A percentile compares a stretch with the other conserved stretches of the same genome.
These are phyloP conservation scores for Micoletzkya japonica DNA, from an alignment of 2,888 invertebrate species.

Conservation along the genomic window DNA sequence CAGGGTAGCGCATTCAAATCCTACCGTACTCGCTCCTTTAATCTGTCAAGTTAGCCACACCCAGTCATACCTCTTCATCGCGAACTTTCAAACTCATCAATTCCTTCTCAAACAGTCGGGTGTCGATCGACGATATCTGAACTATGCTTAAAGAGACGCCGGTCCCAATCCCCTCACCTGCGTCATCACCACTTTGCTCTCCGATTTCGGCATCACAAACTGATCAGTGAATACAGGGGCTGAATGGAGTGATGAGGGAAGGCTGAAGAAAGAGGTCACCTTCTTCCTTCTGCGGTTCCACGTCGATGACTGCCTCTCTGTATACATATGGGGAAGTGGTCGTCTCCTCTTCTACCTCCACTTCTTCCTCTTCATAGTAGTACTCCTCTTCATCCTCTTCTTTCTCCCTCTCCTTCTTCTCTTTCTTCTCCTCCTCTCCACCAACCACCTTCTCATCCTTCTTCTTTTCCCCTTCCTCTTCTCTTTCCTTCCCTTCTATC, in stretches of 20 bases:
- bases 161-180: background rate
- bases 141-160: background rate
- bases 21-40: too few relatives aligned
- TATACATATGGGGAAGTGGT: background rate
- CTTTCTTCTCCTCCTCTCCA: background rate
- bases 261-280: background rate
- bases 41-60: too few relatives aligned
- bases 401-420: background rate
- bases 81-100: conserved; percentile 25
- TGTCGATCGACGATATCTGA: conserved; percentile 14
- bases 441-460: background rate
- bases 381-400: conserved; percentile 11
- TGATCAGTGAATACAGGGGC: conserved; percentile 8
- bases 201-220: background rate
- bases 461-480: background rate
- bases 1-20: too few relatives aligned
- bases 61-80: conserved; percentile 15
- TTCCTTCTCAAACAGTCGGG: conserved; percentile 21
- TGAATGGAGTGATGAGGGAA: background rate
- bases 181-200: conserved; percentile 9
- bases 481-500: background rate
- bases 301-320: conserved; percentile 11
- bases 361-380: conserved; percentile 15
- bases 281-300: conserved; percentile 9
- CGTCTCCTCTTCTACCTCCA: background rate